Evolutionary conservation across 1,140 invertebrate genomes (phyloP).

Genomic region (Vanessa atalanta): DNA sequence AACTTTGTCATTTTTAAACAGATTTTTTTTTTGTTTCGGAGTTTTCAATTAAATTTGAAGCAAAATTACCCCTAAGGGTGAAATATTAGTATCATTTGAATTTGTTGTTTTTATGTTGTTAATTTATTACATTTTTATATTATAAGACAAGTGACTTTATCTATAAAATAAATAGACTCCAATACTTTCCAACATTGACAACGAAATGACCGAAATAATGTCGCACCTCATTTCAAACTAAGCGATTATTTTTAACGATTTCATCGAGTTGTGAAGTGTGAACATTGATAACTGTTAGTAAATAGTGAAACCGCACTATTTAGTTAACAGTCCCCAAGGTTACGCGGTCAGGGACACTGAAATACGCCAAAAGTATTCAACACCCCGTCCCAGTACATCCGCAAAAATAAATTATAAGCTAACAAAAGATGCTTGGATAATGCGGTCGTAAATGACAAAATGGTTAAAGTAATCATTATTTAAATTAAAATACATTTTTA

Average conservation of each 20-base stretch:
- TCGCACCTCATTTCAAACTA: neutral
- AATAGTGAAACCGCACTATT: slow-evolving; percentile 11
- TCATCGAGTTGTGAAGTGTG: neutral
- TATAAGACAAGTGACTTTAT: no score
- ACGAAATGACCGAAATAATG: neutral
- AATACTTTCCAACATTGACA: neutral
- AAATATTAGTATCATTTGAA: no score
- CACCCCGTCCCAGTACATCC: slow-evolving; percentile 7
- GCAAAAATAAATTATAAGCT: slow-evolving; percentile 23
- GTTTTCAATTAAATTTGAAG: no score
- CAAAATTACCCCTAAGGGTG: no score
- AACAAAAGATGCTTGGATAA: slow-evolving; percentile 1
- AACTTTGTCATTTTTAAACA: no score
- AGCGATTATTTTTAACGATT: neutral
- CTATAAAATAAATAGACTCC: neutral
- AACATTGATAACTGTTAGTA: neutral
- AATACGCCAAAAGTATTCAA: slow-evolving; percentile 28
- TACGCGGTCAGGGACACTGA: slow-evolving; percentile 21
- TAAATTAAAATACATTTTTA: no score
- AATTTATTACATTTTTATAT: no score
- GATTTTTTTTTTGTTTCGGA: no score
- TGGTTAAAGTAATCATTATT: no score
- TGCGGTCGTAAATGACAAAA: no score
- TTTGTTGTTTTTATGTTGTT: no score
- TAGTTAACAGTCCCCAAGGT: slow-evolving; percentile 12